A percentile compares a stretch with the other conserved stretches of the same genome.
Conservation (phyloP, 2,888 invertebrate species). For the Drosophila rubida region DNA sequence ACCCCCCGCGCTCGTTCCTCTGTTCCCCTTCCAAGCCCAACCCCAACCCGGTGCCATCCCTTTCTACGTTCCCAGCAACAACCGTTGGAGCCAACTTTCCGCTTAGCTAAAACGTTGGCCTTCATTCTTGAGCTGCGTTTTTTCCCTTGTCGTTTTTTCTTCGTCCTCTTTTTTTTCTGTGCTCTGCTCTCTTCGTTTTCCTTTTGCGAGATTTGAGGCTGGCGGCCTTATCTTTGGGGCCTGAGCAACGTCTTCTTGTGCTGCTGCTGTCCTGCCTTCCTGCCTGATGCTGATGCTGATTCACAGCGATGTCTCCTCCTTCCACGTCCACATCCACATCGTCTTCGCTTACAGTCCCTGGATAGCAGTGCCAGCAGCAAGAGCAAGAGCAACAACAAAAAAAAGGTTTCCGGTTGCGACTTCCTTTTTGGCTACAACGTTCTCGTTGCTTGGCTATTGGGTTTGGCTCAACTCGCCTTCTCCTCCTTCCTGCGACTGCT, state of each 20-base stretch:
- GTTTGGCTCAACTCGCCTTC: constrained; percentile 6
- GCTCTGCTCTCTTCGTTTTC: constrained; percentile 34
- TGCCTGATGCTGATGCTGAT: constrained; percentile 53
- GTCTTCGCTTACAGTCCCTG: constrained; percentile 61
- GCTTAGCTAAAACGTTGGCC: constrained; percentile 71
- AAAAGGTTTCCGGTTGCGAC: constrained; percentile 82
- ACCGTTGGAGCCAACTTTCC: constrained; percentile 62
- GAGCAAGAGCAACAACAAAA: constrained; percentile 30
- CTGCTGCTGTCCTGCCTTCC: constrained; percentile 7
- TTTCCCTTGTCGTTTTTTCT: constrained; percentile 13
- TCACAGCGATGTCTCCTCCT: constrained; percentile 56
- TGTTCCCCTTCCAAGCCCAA: background rate
- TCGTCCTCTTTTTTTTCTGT: constrained; percentile 10
- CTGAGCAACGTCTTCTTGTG: constrained; percentile 52
- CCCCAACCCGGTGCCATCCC: background rate
- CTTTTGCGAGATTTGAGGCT: constrained; percentile 60
- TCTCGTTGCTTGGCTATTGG: constrained; percentile 32
- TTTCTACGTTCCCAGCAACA: constrained; percentile 7
- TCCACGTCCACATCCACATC: constrained; percentile 11
- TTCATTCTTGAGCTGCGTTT: constrained; percentile 66
- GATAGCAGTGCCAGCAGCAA: constrained; percentile 41
- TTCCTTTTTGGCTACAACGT: constrained; percentile 61
- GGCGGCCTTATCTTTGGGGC: constrained; percentile 58
- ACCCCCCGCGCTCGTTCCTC: too few relatives aligned
- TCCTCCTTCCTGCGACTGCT: background rate